Evolutionary conservation across 2,113 vertebrate species (phyloP), one percentile per base, ranked within the genome.

Genomic region (Trogon surrucura): DNA sequence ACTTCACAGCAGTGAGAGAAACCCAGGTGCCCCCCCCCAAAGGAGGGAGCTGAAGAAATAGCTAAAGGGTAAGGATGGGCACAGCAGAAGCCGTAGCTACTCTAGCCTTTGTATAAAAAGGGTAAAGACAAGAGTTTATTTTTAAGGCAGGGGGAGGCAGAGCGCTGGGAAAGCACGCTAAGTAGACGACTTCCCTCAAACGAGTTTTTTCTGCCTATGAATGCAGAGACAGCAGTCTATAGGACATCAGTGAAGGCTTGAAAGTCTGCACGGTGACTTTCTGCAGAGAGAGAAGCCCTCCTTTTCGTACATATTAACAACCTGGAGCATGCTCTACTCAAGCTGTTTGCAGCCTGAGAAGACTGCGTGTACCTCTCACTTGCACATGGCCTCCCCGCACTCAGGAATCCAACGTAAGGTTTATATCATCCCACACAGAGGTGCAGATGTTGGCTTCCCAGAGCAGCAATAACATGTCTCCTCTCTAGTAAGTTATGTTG

Each of bases 361-460:
- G 84, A 41, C 85, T 78, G 71, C 0, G 0, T 62, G 41, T 30
- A 71, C 67, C 88, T 82, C 82, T 86, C 10, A 3, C 90, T 93
- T n/a, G 79, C 95, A 95, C 64, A 12, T 86, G 95, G 94, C 93
- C 95, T 83, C 95, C 85, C 89, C 86, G 81, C 54, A 85, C 91
- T 94, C 94, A 96, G 95, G 94, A 96, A 97, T 96, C 93, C 91
- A 88, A 65, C 11, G 91, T 89, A 96, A 93, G 94, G 94, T 96
- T 97, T 96, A 74, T 93, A 94, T 97, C 94, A 93, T 95, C 90
- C 93, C 95, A 96, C 94, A 95, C 93, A 94, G 89, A 96, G 93
- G 87, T 94, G 94, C 96, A 96, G 96, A 96, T 96, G 96, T 94
- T 23, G 8, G 88, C 93, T 96, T 94, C 95, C 95, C 96, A 84